Evolutionary conservation across 2,888 invertebrate species (phyloP), one percentile per base, ranked within the genome.

Genomic region (Caradrina kadenii): DNA sequence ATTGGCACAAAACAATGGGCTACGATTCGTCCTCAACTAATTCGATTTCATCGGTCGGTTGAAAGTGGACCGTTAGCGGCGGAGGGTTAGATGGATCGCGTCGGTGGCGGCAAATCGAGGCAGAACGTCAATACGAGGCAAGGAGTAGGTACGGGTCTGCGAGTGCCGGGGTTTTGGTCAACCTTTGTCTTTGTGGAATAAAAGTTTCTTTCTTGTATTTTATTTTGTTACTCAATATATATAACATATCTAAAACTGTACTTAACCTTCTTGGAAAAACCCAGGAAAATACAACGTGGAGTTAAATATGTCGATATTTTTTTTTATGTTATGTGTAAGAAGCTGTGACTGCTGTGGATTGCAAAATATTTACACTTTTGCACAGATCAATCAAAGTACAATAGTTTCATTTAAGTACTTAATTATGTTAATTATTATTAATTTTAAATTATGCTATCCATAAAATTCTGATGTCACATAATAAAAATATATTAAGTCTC

Each of bases 1-100:
- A 82, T 84, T 80, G 82, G 67, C 66, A 65, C 67, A 60, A 82
- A 84, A 82, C 84, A 84, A 82, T 75, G 80, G 75, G 77, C 65
- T 71, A 65, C 77, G 61, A 73, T 75, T 78, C 77, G 73, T 80
- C 69, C 77, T 69, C 60, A 66, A 77, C 82, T 83, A 84, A 83
- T 83, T 84, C 83, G 74, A 82, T 83, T 83, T 76, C 78, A 69
- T 69, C 68, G 71, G 55, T 73, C 66, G 71, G 63, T 66, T 62
- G 74, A 22, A 59, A 76, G 71, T 77, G 71, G 67, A 48, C 68
- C 60, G 83, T 78, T 80, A 73, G 73, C 22, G 69, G 76, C 42
- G 56, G 58, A 65, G 75, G 79, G 74, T 60, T 65, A 55, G 60
- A 55, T 35, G 64, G 64, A 63, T 75, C 49, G 31, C 60, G 52